A percentile compares a stretch with the other conserved stretches of the same genome.
Evolutionary conservation across 64 coral and sea anemone genomes (phyloP).

Genomic region (Dendrophyllia cribrosa): DNA sequence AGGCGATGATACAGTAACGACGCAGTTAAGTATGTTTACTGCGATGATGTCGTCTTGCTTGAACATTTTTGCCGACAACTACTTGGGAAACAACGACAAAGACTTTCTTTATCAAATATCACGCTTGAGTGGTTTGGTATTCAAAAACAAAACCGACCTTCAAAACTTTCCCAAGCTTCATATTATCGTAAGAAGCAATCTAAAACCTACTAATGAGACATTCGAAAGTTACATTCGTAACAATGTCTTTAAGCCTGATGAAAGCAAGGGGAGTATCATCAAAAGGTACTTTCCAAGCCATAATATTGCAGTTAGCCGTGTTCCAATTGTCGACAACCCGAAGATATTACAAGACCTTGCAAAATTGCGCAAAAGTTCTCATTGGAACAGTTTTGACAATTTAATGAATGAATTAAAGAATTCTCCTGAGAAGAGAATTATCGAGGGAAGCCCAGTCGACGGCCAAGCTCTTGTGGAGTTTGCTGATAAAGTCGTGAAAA

Average conservation of each 20-base stretch:
- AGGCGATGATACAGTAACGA: conserved; percentile 72
- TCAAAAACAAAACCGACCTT: conserved; percentile 12
- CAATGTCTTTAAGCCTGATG: background rate
- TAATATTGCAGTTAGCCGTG: conserved; percentile 59
- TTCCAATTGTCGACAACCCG: conserved; percentile 18
- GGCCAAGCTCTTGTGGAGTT: conserved; percentile 20
- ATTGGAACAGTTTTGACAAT: conserved; percentile 17
- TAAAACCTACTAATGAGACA: conserved; percentile 15
- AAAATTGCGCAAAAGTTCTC: conserved; percentile 14
- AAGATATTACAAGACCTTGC: conserved; percentile 36
- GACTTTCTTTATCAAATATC: conserved; percentile 74
- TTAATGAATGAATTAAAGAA: background rate
- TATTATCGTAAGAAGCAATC: conserved; percentile 46
- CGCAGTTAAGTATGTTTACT: conserved; percentile 82
- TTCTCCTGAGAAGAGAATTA: conserved; percentile 51
- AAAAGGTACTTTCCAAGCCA: conserved; percentile 48
- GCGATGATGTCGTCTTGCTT: conserved; percentile 72
- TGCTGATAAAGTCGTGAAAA: background rate
- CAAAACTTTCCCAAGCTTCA: conserved; percentile 63
- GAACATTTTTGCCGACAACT: conserved; percentile 27
- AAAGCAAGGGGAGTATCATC: conserved; percentile 38
- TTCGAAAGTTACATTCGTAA: conserved; percentile 45
- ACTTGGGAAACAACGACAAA: conserved; percentile 47
- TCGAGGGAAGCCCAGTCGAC: conserved; percentile 51
- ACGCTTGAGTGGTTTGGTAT: conserved; percentile 61